phyloP scores from a whole-genome alignment of 1,140 invertebrate species.

The Drosophila kohkoa region DNA sequence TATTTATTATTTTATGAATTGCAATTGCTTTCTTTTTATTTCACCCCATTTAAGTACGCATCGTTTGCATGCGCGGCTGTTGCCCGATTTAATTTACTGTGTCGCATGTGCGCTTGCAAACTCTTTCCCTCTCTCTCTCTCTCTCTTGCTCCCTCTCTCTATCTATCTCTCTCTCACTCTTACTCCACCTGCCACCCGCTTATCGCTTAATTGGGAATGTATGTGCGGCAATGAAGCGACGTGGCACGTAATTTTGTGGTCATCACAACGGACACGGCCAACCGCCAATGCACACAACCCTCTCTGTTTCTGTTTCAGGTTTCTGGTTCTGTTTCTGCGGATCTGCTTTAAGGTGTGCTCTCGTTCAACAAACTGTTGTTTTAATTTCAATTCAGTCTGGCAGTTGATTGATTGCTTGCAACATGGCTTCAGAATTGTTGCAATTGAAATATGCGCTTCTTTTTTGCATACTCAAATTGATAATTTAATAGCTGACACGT shows the following conservation, averaged over 20 bases:
- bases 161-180: neutral
- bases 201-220: constrained; percentile 54
- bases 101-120: constrained; percentile 33
- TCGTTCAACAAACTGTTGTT: constrained; percentile 11
- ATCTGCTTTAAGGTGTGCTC: constrained; percentile 16
- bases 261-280: constrained; percentile 42
- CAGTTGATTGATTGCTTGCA: constrained; percentile 19
- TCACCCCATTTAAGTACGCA: constrained; percentile 71
- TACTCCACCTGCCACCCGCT: constrained; percentile 15
- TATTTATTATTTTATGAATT: constrained; percentile 83
- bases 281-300: constrained; percentile 34
- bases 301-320: neutral
- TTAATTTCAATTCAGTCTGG: constrained; percentile 25
- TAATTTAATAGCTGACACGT: neutral
- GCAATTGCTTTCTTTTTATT: constrained; percentile 55
- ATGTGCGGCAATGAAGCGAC: constrained; percentile 51
- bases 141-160: neutral
- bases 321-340: neutral
- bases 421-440: neutral
- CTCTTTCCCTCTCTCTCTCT: too few species aligned
- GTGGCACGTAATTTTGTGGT: constrained; percentile 76
- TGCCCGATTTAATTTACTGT: constrained; percentile 79
- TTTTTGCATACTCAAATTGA: neutral
- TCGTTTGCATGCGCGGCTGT: constrained; percentile 65
- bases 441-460: neutral